These are phyloP conservation scores for Mormoops blainvillei DNA, from an alignment of 2,113 vertebrate species.

Conservation along the genomic window DNA sequence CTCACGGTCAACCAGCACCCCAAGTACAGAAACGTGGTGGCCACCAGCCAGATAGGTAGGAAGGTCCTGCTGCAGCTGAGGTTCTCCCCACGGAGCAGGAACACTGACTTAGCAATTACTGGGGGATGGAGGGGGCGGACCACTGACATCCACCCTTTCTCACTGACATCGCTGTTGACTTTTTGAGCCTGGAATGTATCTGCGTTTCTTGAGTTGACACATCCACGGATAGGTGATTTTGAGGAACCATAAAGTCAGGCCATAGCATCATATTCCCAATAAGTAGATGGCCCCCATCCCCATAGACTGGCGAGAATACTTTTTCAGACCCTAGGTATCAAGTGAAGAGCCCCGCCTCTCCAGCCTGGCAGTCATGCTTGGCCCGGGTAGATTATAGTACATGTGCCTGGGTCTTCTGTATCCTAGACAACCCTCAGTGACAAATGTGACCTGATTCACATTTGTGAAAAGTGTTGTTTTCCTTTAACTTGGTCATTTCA, in stretches of 20 bases:
- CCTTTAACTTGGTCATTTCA: conserved; percentile 58
- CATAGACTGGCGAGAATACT: not conserved
- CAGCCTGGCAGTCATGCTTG: not conserved
- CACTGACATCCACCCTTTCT: not conserved
- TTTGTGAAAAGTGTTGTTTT: conserved; percentile 25
- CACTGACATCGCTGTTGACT: not conserved
- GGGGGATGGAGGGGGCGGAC: not conserved
- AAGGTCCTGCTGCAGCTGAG: not conserved
- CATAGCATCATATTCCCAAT: not conserved
- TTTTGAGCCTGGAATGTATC: not conserved
- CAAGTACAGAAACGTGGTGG: conserved; percentile 96
- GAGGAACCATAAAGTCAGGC: not conserved
- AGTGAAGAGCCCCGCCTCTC: not conserved
- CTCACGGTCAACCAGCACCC: conserved; percentile 98
- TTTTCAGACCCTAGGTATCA: not conserved
- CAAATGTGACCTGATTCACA: conserved; percentile 31
- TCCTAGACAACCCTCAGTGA: not conserved
- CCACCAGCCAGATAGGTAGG: conserved; percentile 98
- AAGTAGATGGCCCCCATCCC: not conserved
- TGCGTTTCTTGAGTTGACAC: not conserved
- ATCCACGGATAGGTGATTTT: not conserved
- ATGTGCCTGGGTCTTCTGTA: not conserved
- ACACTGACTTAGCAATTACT: not conserved
- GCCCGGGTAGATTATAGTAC: fast-evolving
- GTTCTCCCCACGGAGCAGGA: not conserved